Percentiles rank a stretch among this genome's conserved stretches.
These are phyloP conservation scores for Alectura lathami DNA, from an alignment of 2,113 vertebrate genomes.

Conservation along the genomic window DNA sequence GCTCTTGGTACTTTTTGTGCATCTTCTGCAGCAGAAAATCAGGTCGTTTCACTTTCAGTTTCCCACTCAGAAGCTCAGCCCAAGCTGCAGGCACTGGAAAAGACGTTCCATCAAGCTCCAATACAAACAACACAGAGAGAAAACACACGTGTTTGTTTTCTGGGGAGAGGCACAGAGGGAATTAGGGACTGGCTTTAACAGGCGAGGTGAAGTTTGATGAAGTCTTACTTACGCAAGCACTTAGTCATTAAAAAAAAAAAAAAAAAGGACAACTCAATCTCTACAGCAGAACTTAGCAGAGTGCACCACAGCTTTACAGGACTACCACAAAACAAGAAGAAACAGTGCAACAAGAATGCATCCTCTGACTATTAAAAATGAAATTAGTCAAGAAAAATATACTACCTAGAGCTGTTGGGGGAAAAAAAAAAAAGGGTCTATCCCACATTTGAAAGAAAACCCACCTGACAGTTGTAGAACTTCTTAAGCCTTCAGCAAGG, in stretches of 20 bases:
- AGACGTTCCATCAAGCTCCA: background rate
- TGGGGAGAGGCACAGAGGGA: background rate
- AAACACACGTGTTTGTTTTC: background rate
- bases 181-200: background rate
- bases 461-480: background rate
- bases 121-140: fast-evolving
- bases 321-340: constrained; percentile 52
- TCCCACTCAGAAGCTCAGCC: background rate
- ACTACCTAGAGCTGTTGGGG: background rate
- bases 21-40: background rate
- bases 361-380: background rate
- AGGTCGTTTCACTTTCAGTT: constrained; percentile 59
- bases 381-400: background rate
- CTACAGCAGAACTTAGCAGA: background rate
- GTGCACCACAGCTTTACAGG: background rate
- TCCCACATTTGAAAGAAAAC: background rate
- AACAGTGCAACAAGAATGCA: constrained; percentile 24
- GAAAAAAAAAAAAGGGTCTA: background rate
- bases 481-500: background rate
- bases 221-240: background rate
- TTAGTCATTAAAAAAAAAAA: background rate
- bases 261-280: background rate
- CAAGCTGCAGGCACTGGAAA: background rate
- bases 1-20: background rate
- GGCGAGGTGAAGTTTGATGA: background rate